Evolutionary conservation across 92 coral and sea anemone genomes (phyloP).

Genomic region (Desmophyllum pertusum): DNA sequence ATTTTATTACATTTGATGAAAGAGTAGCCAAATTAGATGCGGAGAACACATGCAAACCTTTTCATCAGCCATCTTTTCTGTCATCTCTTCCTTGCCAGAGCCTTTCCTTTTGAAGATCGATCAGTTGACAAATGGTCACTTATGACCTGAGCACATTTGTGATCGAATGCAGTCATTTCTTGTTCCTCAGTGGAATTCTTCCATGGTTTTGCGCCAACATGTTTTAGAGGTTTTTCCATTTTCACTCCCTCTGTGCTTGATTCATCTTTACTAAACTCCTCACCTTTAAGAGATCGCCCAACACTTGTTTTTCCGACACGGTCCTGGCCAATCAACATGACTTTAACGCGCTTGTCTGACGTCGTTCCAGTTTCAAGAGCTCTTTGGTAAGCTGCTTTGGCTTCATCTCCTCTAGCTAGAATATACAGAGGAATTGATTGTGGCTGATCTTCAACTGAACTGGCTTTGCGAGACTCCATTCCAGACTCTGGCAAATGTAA

Average conservation of each 20-base stretch:
- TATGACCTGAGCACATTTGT: neutral
- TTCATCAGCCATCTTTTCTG: neutral
- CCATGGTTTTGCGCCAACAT: neutral
- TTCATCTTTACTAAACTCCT: neutral
- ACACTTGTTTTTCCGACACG: constrained; percentile 9
- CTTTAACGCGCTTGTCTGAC: neutral
- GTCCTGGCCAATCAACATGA: constrained; percentile 15
- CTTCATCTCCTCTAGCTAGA: neutral
- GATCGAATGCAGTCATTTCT: neutral
- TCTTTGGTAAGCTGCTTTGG: neutral
- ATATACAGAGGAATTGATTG: neutral
- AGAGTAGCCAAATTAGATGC: too few species aligned
- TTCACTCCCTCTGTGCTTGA: constrained; percentile 5
- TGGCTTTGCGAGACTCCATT: too few species aligned
- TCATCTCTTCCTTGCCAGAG: neutral
- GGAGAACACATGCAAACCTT: neutral
- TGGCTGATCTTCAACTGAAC: neutral
- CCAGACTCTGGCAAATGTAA: too few species aligned
- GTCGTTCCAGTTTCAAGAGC: constrained; percentile 3
- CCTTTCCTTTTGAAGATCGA: neutral
- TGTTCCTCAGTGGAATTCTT: constrained; percentile 5
- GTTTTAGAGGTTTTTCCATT: neutral
- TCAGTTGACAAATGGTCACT: neutral
- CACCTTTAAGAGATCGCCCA: neutral
- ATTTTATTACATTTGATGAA: too few species aligned